phyloP scores from a whole-genome alignment of 2,113 vertebrate species.

The Athene noctua region DNA sequence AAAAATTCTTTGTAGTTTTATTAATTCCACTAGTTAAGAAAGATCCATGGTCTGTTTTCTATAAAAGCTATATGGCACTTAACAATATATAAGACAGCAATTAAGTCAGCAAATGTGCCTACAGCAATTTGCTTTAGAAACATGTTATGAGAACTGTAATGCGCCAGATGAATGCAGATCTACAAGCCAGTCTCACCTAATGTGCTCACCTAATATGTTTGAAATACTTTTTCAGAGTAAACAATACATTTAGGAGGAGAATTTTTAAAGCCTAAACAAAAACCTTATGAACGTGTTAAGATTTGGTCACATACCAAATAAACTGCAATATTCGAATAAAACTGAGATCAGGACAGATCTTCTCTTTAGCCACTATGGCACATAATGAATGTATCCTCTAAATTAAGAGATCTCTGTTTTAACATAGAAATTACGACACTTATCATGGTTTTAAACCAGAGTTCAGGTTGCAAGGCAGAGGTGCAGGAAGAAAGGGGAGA shows the following conservation, averaged over 20 bases:
- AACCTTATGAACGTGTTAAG: background rate
- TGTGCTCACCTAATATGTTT: background rate
- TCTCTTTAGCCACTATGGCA: background rate
- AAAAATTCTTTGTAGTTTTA: constrained; percentile 9
- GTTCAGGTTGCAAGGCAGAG: background rate
- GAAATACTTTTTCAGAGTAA: background rate
- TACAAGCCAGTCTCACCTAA: background rate
- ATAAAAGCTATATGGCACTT: background rate
- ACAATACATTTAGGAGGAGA: background rate
- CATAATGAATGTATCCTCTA: background rate
- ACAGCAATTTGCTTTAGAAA: background rate
- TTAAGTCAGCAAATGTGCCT: constrained; percentile 10
- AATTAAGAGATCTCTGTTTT: background rate
- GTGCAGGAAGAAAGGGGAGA: background rate
- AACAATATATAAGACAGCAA: background rate
- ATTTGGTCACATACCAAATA: background rate
- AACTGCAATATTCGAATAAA: background rate
- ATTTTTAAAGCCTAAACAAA: constrained; percentile 8
- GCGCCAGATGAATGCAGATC: background rate
- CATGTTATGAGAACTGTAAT: background rate
- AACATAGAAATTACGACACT: background rate
- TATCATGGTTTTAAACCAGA: background rate
- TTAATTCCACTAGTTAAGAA: constrained; percentile 32
- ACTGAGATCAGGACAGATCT: background rate
- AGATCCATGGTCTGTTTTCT: background rate